A percentile compares a stretch with the other conserved stretches of the same genome.
Evolutionary conservation across 2,113 vertebrate genomes (phyloP).

Genomic region (Strigops habroptila): DNA sequence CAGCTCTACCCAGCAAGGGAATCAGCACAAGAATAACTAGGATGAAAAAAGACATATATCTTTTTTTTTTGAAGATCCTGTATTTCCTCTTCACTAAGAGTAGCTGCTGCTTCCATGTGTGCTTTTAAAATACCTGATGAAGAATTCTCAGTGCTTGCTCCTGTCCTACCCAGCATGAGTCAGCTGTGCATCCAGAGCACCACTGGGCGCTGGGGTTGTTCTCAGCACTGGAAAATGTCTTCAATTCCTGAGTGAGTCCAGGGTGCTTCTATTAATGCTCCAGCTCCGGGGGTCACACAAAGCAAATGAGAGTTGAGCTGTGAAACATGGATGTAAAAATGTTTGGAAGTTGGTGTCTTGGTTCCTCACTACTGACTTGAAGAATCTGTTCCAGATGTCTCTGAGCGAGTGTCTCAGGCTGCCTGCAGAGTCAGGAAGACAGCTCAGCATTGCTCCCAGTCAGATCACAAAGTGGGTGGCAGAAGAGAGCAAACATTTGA

Average conservation of each 20-base stretch:
- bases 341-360: not conserved
- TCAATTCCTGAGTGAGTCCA: not conserved
- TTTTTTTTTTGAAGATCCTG: not conserved
- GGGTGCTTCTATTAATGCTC: not conserved
- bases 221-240: not conserved
- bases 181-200: not conserved
- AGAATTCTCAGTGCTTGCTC: not conserved
- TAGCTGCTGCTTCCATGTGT: not conserved
- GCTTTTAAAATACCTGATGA: not conserved
- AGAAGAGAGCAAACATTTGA: not conserved
- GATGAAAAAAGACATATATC: not conserved
- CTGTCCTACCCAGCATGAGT: not conserved
- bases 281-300: not conserved
- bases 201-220: not conserved
- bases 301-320: not conserved
- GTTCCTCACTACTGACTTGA: not conserved
- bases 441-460: not conserved
- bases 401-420: not conserved
- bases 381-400: not conserved
- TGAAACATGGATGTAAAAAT: not conserved
- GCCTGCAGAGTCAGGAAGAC: not conserved
- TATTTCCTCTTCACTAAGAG: not conserved
- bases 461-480: not conserved
- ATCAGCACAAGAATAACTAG: not conserved
- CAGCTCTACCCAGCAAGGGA: not conserved